Evolutionary conservation across 2,797 vertebrate species (phyloP), one percentile per base, ranked within the genome.

Genomic region (Megaceryle alcyon): DNA sequence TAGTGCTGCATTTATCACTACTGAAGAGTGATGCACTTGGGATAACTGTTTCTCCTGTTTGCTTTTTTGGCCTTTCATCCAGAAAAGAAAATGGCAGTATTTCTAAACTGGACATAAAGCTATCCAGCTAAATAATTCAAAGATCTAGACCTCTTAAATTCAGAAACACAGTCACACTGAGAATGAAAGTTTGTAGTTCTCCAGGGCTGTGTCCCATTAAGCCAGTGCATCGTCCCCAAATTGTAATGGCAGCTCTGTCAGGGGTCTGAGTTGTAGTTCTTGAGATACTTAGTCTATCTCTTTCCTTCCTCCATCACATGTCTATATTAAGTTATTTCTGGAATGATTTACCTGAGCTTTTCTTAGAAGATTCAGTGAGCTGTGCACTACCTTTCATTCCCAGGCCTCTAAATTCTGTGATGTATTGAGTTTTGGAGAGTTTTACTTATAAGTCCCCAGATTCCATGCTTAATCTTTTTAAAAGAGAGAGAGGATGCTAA

Each of bases 41-140:
- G 33, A 13, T 86, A 76, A 39, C 49, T 71, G 2, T 63, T 89
- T 76, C 63, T 86, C 39, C 25, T 71, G 0, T 48, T 85, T 88
- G 23, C 35, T 72, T 25, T 91, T 81, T 56, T 91, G 22, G 82
- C 18, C 21, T 85, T 82, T 63, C 31, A 31, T 57, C 31, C 18
- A 48, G 66, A 86, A 92, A 18, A 51, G 37, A 90, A 92, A 41
- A 37, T 6, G 78, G 51, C 33, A 54, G 0, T 68, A 35, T 61
- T 75, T 94, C 59, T 75, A 35, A 92, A 75, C 29, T 37, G n/a
- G 33, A 8, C 33, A n/a, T 81, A 83, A 85, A 87, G 11, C n/a
- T 85, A 7, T 41, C 20, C 23, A 39, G 31, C 53, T 79, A 56
- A 78, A 71, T 48, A 35, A 20, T 44, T 80, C 72, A 2, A 61